These are phyloP conservation scores for Spodoptera litura DNA, from an alignment of 1,140 invertebrate species.

Conservation along the genomic window DNA sequence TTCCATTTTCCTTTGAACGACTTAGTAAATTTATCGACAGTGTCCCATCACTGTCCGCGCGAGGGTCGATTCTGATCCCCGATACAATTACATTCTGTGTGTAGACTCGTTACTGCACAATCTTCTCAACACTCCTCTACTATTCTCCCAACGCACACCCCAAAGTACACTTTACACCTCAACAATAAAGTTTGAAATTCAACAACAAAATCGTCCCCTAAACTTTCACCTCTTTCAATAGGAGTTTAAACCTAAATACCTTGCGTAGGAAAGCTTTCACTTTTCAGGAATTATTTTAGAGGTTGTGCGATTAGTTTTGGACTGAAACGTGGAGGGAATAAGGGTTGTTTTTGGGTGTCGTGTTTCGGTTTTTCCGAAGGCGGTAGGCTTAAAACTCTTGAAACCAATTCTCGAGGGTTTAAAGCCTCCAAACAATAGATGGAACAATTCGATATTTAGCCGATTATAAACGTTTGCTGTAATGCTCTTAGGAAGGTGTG, in stretches of 20 bases:
- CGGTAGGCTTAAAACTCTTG: slow-evolving; percentile 82
- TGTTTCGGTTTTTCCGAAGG: slow-evolving; percentile 73
- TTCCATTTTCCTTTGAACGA: slow-evolving; percentile 18
- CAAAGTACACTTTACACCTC: slow-evolving; percentile 60
- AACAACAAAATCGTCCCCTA: slow-evolving; percentile 58
- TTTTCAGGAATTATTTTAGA: slow-evolving; percentile 84
- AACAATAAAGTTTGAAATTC: slow-evolving; percentile 58
- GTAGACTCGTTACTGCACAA: slow-evolving; percentile 83
- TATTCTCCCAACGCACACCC: slow-evolving; percentile 34
- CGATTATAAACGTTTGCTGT: slow-evolving; percentile 82
- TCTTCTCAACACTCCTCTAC: slow-evolving; percentile 78
- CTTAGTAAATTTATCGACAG: slow-evolving; percentile 53
- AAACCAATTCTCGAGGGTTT: slow-evolving; percentile 83
- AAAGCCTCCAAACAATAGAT: slow-evolving; percentile 82
- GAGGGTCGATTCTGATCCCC: slow-evolving; percentile 78
- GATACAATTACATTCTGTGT: slow-evolving; percentile 84
- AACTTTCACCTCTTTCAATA: slow-evolving; percentile 86
- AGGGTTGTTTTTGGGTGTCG: slow-evolving; percentile 55
- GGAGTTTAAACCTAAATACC: slow-evolving; percentile 86
- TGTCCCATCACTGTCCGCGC: slow-evolving; percentile 61
- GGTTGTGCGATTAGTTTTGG: slow-evolving; percentile 56
- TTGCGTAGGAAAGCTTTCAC: slow-evolving; percentile 85
- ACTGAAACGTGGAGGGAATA: slow-evolving; percentile 58
- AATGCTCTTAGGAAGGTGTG: slow-evolving; percentile 83
- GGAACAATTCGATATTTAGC: slow-evolving; percentile 85